These are phyloP conservation scores for Cottoperca gobio DNA, from an alignment of 2,797 vertebrate genomes.

Conservation along the genomic window DNA sequence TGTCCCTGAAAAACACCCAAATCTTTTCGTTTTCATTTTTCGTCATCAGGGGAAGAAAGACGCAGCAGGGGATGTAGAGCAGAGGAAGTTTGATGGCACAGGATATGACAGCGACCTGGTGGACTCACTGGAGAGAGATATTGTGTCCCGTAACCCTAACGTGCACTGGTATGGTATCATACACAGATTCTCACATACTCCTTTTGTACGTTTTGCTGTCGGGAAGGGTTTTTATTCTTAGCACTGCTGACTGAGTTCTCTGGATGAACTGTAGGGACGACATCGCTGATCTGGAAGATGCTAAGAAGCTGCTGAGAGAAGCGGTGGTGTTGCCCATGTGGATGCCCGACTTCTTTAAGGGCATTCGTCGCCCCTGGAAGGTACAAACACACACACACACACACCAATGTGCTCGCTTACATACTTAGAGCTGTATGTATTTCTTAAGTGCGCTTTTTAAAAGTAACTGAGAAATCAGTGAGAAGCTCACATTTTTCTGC, in stretches of 20 bases:
- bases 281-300: constrained; percentile 97
- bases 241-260: constrained; percentile 34
- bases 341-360: constrained; percentile 99
- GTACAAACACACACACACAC: constrained; percentile 71
- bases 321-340: constrained; percentile 99
- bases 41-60: constrained; percentile 91
- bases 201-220: background rate
- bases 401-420: background rate
- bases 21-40: background rate
- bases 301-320: constrained; percentile 97
- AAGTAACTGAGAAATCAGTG: background rate
- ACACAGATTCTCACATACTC: background rate
- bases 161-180: constrained; percentile 89
- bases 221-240: background rate
- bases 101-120: constrained; percentile 95
- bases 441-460: background rate
- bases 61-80: constrained; percentile 85
- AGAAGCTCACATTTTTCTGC: background rate
- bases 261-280: constrained; percentile 88
- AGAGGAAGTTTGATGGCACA: constrained; percentile 92
- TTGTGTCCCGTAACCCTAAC: constrained; percentile 95
- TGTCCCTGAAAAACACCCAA: background rate
- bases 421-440: background rate
- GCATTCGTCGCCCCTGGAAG: constrained; percentile 98
- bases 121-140: constrained; percentile 95